Percentiles rank a stretch among this genome's conserved stretches.
These are phyloP conservation scores for Pristionchus japonicus DNA, from an alignment of 2,888 invertebrate genomes.

Conservation along the genomic window DNA sequence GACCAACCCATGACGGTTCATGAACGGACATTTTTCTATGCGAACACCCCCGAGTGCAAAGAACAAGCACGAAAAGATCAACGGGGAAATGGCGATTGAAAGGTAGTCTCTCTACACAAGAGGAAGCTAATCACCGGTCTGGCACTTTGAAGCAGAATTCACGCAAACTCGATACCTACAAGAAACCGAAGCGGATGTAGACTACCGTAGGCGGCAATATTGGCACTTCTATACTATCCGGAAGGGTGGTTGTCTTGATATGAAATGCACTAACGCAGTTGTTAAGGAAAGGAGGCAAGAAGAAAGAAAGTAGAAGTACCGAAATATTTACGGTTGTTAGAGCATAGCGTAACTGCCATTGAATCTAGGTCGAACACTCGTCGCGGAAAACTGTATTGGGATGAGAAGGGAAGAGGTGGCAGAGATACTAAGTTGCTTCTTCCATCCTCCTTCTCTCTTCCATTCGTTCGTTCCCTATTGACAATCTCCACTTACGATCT, in stretches of 20 bases:
- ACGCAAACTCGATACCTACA: background rate
- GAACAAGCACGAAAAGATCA: too few relatives aligned
- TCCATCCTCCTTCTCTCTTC: background rate
- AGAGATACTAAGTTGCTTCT: conserved; percentile 43
- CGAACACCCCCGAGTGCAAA: too few relatives aligned
- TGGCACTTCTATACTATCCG: too few relatives aligned
- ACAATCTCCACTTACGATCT: conserved; percentile 40
- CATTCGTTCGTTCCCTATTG: conserved; percentile 31
- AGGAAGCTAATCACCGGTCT: background rate
- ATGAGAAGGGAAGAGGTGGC: background rate
- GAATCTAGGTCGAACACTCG: background rate
- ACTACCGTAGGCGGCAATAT: too few relatives aligned
- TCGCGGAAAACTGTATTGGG: background rate
- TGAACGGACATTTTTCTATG: too few relatives aligned
- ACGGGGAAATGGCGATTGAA: too few relatives aligned
- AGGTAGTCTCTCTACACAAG: background rate
- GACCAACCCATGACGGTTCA: too few relatives aligned
- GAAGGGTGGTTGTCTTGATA: too few relatives aligned
- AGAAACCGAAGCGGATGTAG: background rate
- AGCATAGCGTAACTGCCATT: background rate
- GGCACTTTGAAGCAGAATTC: background rate
- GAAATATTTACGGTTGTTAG: too few relatives aligned
- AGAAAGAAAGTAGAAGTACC: background rate
- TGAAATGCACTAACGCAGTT: too few relatives aligned
- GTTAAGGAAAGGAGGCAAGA: too few relatives aligned